Evolutionary conservation across 2,113 vertebrate genomes (phyloP), one percentile per base, ranked within the genome.

Genomic region (Solea solea): DNA sequence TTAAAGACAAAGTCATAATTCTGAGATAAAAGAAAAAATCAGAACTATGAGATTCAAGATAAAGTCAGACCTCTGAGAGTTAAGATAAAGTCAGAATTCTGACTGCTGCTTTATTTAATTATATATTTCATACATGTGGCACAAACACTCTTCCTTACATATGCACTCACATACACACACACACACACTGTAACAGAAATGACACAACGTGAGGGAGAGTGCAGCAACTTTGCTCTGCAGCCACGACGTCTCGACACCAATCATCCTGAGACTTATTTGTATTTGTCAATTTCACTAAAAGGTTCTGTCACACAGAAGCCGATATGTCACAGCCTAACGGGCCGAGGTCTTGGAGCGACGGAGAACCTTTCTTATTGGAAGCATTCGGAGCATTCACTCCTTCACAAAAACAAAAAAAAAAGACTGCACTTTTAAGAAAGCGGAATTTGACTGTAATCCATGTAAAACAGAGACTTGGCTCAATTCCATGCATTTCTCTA

Each of bases 261-360:
- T 88, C 82, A 92, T 83, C 66, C 60, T 0, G 57, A 71, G 56
- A 66, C 84, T 83, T 77, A 90, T 89, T 80, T 78, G 72, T 79
- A 69, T 86, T 88, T 89, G 83, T 90, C 82, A 91, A 87, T 91
- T 86, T 75, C 77, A 58, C 89, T 91, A 88, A 91, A 67, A 89
- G 88, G 88, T 83, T 90, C 54, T 78, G 81, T 86, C 85, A 77
- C 69, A 71, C 65, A 69, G 40, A 74, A 66, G 76, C 69, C 72
- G 78, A 76, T 83, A 81, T 79, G 74, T 89, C 78, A 73, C 52
- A 73, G 71, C 82, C 80, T 77, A 88, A 63, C 72, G 76, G 59
- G 81, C 78, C 64, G 42, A 77, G 28, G 13, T 69, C 70, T 50
- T 44, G 14, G 64, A 76, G 77, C 56, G 41, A 59, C 51, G 78